Evolutionary conservation across 1,140 invertebrate species (phyloP), one percentile per base, ranked within the genome.

Genomic region (Brachionus rotundiformis): DNA sequence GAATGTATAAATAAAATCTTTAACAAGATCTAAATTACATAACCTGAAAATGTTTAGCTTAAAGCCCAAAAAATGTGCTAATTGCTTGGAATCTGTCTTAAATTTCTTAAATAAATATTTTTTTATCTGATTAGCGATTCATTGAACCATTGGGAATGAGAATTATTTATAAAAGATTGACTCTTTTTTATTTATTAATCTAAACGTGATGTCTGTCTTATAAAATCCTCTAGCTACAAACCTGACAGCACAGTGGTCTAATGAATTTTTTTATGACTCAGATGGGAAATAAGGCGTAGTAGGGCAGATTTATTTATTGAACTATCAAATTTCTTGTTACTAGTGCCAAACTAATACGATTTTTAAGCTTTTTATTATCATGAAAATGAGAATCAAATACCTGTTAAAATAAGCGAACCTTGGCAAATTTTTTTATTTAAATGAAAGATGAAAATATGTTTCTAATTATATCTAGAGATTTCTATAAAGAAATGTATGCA

Each of bases 71-170:
- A 23, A 54, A 54, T 54, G 47, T 54, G 47, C 19, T 54, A 54
- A 54, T 54, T 54, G 47, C 23, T 25, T 54, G 23, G 23, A 16
- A 54, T 23, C 23, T 54, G 47, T n/a, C 19, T 54, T 25, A 54
- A 54, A 54, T 54, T 54, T 54, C 47, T 54, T 54, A 19, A 6
- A 54, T 19, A 54, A 54, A 54, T 54, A 54, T 54, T 54, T 54
- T 54, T 54, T 1, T 54, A 54, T 54, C 19, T 54, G 47, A 54
- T 54, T 54, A 23, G 8, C 47, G n/a, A 19, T 54, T 54, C 7
- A 54, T 19, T 54, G 47, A 19, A 54, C 47, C 19, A 54, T 54
- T 54, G 47, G 47, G 47, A 54, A n/a, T 16, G 47, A 19, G 23
- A 54, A 54, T 54, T 54, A 54, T 54, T 54, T 54, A 54, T 54